Conservation (phyloP, 2,797 vertebrate genomes). For the Pachyuromys duprasi region DNA sequence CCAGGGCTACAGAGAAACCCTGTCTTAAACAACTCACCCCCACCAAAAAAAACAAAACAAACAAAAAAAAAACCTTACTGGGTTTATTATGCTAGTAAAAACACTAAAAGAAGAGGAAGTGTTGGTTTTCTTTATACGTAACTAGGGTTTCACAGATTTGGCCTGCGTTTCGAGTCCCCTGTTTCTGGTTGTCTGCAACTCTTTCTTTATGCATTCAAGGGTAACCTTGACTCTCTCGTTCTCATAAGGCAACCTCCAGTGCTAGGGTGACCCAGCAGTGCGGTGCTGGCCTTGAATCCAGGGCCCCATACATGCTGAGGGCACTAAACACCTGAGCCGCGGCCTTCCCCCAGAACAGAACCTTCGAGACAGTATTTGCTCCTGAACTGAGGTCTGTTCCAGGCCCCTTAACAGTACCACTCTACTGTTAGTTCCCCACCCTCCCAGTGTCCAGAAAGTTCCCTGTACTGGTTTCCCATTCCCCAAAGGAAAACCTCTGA, state of each 20-base stretch:
- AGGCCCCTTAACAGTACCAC: background rate
- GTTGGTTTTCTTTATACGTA: conserved; percentile 9
- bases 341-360: background rate
- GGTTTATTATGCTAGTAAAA: background rate
- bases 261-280: background rate
- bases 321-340: background rate
- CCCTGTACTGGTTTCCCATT: conserved; percentile 10
- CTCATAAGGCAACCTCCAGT: background rate
- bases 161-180: background rate
- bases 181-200: background rate
- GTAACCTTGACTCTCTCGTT: background rate
- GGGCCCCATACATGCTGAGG: background rate
- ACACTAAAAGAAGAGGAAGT: background rate
- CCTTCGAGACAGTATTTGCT: background rate
- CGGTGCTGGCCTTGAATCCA: background rate
- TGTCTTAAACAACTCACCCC: background rate
- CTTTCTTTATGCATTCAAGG: background rate
- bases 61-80: background rate
- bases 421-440: too few species aligned
- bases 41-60: too few species aligned
- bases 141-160: background rate
- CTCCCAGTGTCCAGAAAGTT: background rate
- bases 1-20: background rate
- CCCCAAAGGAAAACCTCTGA: conserved; percentile 68
- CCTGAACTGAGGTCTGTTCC: background rate